Evolutionary conservation across 2,888 invertebrate species (phyloP), one percentile per base, ranked within the genome.

Genomic region (Drosophila longiperda): DNA sequence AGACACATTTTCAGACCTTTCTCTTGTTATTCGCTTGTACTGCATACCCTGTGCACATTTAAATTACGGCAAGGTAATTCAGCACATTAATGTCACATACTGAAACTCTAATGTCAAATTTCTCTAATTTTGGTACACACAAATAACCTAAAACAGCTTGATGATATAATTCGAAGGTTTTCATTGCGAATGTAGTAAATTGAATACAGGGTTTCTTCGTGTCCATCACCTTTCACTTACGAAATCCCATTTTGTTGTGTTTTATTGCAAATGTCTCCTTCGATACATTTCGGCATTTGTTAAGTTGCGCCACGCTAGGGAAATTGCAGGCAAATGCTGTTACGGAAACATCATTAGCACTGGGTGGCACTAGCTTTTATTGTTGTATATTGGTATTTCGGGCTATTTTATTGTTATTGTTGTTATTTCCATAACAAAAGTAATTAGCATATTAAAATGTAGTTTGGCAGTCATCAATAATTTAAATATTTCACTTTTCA

Each of bases 251-350:
- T 32, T 45, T 45, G 32, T 40, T 54, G 63, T 64, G 65, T 58
- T 73, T 75, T 73, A 66, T 83, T 80, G 73, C 68, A 83, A 87
- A 80, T 91, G 91, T 91, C 91, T 77, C 80, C 73, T 80, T 87
- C 92, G 69, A 91, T 91, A 82, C 68, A 86, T 79, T 91, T 91
- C 89, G 92, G 80, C 92, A 91, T 90, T 82, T 90, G 90, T 90
- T 87, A 83, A 70, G 69, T 74, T 74, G 63, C 53, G 52, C 57
- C 69, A 73, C 90, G 55, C 89, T 89, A 70, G 87, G 86, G 87
- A 86, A 87, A 90, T 89, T 80, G 89, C 80, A 82, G 48, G 65
- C 32, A 57, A 78, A 78, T 54, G 66, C 36, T 52, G 57, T 54
- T 64, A 49, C 66, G 48, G 49, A 61, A 66, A 53, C 57, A 78